A percentile compares a stretch with the other conserved stretches of the same genome.
Conservation (phyloP, 2,113 vertebrate genomes). For the Ochotona curzoniae region DNA sequence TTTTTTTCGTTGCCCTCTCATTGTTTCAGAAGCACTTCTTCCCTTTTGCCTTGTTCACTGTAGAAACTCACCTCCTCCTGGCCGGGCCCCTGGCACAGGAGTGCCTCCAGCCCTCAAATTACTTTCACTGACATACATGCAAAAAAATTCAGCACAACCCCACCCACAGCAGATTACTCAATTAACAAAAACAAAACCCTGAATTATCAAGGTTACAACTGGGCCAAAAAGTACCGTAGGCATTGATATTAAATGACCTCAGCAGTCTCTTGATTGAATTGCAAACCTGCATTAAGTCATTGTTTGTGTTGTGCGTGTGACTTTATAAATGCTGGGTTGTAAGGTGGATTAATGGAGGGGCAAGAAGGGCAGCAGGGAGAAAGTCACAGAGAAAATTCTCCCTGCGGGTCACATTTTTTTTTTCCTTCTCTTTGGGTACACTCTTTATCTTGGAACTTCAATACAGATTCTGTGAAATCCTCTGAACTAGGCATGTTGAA, state of each 20-base stretch:
- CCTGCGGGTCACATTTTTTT: background rate
- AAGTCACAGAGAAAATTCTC: background rate
- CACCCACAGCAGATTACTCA: constrained; percentile 78
- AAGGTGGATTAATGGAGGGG: background rate
- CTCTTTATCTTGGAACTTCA: constrained; percentile 75
- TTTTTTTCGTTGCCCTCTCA: constrained; percentile 69
- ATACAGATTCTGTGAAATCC: constrained; percentile 64
- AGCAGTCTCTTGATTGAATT: constrained; percentile 84
- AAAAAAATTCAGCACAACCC: constrained; percentile 77
- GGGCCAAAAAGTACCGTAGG: constrained; percentile 82
- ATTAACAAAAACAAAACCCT: constrained; percentile 86
- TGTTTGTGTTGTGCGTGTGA: constrained; percentile 77
- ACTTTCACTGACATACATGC: constrained; percentile 80
- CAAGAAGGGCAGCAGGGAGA: background rate
- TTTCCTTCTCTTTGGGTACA: constrained; percentile 30
- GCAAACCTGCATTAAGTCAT: constrained; percentile 83
- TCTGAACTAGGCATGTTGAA: constrained; percentile 50
- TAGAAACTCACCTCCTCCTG: background rate
- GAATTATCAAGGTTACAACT: constrained; percentile 84
- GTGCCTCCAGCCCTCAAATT: constrained; percentile 54
- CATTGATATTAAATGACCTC: constrained; percentile 85
- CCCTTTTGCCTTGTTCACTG: background rate
- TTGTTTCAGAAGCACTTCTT: background rate
- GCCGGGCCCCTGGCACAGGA: background rate
- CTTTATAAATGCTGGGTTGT: constrained; percentile 52